Base-by-base conservation (phyloP, 2,888 invertebrate genomes). In the Lordiphosa andalusiaca region DNA sequence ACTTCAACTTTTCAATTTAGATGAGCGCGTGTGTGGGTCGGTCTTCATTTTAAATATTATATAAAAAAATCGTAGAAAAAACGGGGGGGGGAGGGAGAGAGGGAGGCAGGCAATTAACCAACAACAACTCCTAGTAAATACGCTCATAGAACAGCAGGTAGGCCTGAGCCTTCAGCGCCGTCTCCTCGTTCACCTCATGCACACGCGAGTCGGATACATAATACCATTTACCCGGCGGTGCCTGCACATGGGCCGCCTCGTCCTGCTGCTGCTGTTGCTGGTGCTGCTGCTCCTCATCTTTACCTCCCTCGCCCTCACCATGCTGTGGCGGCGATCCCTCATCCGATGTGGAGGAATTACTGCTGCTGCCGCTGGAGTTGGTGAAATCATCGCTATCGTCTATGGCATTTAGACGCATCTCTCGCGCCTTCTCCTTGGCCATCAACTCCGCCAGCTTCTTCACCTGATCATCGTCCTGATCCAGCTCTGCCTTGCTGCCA, bases 131-230 rank as follows among this genome's bases (percentile, higher is more conserved):
- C 16, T 93, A 96, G 89, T 94, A 91, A 88, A 98, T 94, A 89
- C 98, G 93, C 90, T 98, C 98, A 90, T 99, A 99, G 90, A 99
- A 99, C 37, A 99, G 92, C 50, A 99, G 91, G 90, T 99, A 99
- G 12, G 99, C 98, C 90, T 98, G 96, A 60, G 95, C 94, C 73
- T 92, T 91, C 42, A 97, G 91, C 58, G 98, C 98, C 69, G 92
- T 92, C 2, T 93, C 93, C 89, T 97, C 95, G 55, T 92, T 91
- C 21, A 95, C 94, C 88, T 96, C 95, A 37, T 92, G 92, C 0
- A 98, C 97, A 85, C 94, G 92, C 58, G 95, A 95, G 90, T 99
- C 99, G 56, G 98, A 98, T 48, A 98, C 94, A 87, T 95, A 95
- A 90, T 95, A 99, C 99, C 99, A 99, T 83, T 93, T 94, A 9